Evolutionary conservation across 2,797 vertebrate genomes (phyloP).

Genomic region (Chelon labrosus): DNA sequence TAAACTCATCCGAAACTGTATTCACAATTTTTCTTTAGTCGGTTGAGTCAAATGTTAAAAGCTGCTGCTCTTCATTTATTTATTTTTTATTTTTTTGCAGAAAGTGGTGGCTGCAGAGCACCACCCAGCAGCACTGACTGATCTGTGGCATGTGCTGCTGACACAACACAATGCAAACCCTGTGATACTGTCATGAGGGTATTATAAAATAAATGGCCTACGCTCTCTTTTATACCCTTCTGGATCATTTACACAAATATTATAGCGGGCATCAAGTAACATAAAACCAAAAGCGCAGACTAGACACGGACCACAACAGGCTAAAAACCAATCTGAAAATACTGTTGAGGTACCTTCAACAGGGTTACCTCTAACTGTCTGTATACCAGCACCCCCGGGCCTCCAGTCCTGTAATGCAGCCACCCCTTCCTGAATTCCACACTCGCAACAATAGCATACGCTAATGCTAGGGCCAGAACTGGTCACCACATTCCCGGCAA

Average conservation of each 20-base stretch:
- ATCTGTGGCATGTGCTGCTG: slow-evolving; percentile 39
- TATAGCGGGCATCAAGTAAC: slow-evolving; percentile 25
- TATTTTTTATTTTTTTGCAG: slow-evolving; percentile 37
- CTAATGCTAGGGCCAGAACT: slow-evolving; percentile 64
- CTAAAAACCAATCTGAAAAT: not conserved
- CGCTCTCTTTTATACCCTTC: slow-evolving; percentile 18
- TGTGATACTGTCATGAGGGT: slow-evolving; percentile 2
- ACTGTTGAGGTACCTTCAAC: not conserved
- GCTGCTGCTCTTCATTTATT: not conserved
- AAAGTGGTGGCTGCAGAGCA: slow-evolving; percentile 34
- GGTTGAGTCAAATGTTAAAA: slow-evolving; percentile 34
- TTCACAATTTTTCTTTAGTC: slow-evolving; percentile 61
- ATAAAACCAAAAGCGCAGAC: slow-evolving; percentile 24
- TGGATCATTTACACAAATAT: slow-evolving; percentile 47
- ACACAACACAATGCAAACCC: slow-evolving; percentile 30
- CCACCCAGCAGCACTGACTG: slow-evolving; percentile 22
- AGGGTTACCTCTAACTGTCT: slow-evolving; percentile 24
- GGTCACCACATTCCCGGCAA: slow-evolving; percentile 73
- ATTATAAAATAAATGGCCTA: slow-evolving; percentile 24
- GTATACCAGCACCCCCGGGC: slow-evolving; percentile 20
- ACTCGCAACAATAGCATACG: slow-evolving; percentile 55
- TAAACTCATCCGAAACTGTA: slow-evolving; percentile 50
- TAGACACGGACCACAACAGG: not conserved
- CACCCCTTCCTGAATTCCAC: slow-evolving; percentile 47
- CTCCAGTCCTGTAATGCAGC: slow-evolving; percentile 29